phyloP scores from a whole-genome alignment of 2,113 vertebrate species.

The Marcusenius ussheri region DNA sequence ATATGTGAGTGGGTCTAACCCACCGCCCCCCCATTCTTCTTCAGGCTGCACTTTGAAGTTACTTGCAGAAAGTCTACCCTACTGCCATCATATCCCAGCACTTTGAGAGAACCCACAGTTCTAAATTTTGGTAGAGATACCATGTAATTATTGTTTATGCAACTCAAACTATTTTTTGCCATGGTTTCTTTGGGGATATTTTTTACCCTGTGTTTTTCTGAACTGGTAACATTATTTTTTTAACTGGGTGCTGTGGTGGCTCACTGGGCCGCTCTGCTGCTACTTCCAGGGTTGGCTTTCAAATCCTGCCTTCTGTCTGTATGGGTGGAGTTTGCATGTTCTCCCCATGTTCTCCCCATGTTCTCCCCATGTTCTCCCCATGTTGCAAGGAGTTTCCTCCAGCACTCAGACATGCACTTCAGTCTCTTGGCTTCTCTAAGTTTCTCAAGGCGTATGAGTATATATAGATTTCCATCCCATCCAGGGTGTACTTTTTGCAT shows the following conservation, averaged over 20 bases:
- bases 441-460: not conserved
- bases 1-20: not conserved
- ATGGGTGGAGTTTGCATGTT: not conserved
- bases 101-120: not conserved
- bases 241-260: not conserved
- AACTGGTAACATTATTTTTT: not conserved
- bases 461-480: not conserved
- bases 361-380: not conserved
- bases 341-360: not conserved
- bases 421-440: not conserved
- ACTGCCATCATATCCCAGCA: not conserved
- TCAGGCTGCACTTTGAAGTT: not conserved
- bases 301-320: not conserved
- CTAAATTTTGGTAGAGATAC: not conserved
- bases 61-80: not conserved
- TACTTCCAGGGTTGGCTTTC: not conserved
- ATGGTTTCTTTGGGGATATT: constrained; percentile 16
- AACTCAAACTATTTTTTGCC: not conserved
- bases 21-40: not conserved
- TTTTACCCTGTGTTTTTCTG: not conserved
- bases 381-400: not conserved
- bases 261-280: not conserved
- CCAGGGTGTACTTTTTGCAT: not conserved
- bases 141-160: not conserved
- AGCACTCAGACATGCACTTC: not conserved